A percentile compares a stretch with the other conserved stretches of the same genome.
These are phyloP conservation scores for Acrocephalus kingi DNA, from an alignment of 2,113 vertebrate species.

Conservation along the genomic window DNA sequence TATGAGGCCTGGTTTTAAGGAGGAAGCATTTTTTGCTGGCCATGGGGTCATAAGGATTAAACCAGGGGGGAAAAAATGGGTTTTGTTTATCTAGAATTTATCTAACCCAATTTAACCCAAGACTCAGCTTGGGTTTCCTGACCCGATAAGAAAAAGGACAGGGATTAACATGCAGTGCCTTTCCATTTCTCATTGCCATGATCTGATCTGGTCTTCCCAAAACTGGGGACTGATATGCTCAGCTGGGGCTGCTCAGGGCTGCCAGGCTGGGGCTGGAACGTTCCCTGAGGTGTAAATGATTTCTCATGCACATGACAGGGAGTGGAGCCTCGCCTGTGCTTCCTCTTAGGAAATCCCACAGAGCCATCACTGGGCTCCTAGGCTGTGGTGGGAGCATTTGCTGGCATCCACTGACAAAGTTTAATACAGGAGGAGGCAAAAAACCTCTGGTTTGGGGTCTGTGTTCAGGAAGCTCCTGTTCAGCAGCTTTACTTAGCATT, in stretches of 20 bases:
- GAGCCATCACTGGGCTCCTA: neutral
- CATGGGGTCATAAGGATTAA: neutral
- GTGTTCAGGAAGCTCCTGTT: neutral
- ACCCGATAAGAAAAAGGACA: neutral
- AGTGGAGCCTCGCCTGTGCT: neutral
- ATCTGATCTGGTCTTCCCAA: neutral
- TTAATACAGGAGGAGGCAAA: neutral
- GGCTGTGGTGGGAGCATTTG: neutral
- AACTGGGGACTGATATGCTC: fast-evolving
- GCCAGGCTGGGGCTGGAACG: fast-evolving
- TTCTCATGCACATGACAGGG: neutral
- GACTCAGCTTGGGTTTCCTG: neutral
- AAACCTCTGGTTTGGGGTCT: neutral
- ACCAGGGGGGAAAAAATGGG: neutral
- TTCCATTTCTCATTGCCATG: neutral
- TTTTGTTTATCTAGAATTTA: neutral
- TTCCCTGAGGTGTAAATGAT: neutral
- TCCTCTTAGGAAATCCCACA: neutral
- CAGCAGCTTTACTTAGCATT: neutral
- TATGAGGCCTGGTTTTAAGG: neutral
- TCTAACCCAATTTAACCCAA: neutral
- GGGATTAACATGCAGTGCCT: fast-evolving
- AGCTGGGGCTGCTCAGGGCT: fast-evolving
- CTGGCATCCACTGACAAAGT: neutral
- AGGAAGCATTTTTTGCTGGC: fast-evolving